Percentiles rank a stretch among this genome's conserved stretches.
phyloP scores from a whole-genome alignment of 2,113 vertebrate species.

The Aleadryas rufinucha region DNA sequence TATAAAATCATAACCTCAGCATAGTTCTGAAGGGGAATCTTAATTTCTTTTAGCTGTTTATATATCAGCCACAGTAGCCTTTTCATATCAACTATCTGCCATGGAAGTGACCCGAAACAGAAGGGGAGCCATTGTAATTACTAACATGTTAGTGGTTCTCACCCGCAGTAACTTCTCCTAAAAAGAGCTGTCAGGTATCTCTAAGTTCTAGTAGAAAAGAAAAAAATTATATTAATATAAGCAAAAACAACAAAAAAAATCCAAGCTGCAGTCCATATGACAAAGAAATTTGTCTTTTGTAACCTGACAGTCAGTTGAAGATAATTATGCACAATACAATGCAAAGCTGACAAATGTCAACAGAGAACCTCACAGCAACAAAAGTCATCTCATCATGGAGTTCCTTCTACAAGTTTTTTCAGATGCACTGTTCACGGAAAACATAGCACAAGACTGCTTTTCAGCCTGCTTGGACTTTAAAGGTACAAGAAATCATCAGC shows the following conservation, averaged over 20 bases:
- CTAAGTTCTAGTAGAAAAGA: background rate
- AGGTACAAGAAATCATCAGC: background rate
- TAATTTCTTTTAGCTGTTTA: background rate
- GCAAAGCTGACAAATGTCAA: background rate
- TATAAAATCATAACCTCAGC: background rate
- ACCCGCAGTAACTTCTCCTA: background rate
- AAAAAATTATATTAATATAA: background rate
- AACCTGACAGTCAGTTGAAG: background rate
- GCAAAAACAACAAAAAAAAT: background rate
- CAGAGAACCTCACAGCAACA: background rate
- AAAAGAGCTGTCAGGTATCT: background rate
- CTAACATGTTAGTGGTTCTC: background rate
- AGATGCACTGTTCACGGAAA: background rate
- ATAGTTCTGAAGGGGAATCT: background rate
- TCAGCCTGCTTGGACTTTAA: background rate
- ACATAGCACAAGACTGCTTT: background rate
- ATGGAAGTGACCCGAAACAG: background rate
- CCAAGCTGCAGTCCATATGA: background rate
- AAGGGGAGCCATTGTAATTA: background rate
- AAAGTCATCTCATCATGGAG: background rate
- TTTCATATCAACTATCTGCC: background rate
- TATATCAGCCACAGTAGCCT: background rate
- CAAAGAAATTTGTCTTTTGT: background rate
- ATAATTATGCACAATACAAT: background rate
- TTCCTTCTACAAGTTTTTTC: background rate